Evolutionary conservation across 2,797 vertebrate genomes (phyloP).

Genomic region (Melanitta fusca): DNA sequence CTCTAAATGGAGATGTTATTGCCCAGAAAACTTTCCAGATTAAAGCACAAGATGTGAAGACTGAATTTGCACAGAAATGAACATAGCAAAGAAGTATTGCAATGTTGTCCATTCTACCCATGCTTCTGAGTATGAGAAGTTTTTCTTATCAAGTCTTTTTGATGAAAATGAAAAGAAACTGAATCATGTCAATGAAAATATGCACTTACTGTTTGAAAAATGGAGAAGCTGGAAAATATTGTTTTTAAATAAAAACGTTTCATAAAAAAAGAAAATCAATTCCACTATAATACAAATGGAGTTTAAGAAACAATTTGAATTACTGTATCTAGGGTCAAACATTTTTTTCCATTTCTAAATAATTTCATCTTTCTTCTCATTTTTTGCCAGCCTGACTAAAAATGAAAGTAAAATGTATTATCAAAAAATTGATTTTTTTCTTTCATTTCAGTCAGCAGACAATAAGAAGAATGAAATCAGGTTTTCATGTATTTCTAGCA

Average conservation of each 20-base stretch:
- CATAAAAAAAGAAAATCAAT: background rate
- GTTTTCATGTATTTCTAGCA: background rate
- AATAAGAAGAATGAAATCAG: background rate
- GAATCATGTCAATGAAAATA: background rate
- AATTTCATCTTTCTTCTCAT: conserved; percentile 14
- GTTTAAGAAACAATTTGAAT: background rate
- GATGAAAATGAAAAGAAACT: background rate
- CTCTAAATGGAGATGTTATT: background rate
- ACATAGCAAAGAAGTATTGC: background rate
- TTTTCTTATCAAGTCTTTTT: background rate
- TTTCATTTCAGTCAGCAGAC: background rate
- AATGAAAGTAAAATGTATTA: conserved; percentile 21
- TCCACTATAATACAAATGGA: background rate
- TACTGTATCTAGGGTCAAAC: background rate
- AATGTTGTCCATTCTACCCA: background rate
- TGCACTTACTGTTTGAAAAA: background rate
- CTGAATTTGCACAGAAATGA: background rate
- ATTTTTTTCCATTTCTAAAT: background rate
- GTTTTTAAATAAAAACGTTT: background rate
- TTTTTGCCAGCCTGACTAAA: background rate
- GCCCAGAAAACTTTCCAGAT: background rate
- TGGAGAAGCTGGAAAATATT: background rate
- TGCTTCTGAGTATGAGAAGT: background rate
- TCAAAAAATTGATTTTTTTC: background rate
- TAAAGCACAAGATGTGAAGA: background rate